A percentile compares a stretch with the other conserved stretches of the same genome.
Conservation (phyloP, 2,113 vertebrate genomes). For the Telmatochromis sp. region DNA sequence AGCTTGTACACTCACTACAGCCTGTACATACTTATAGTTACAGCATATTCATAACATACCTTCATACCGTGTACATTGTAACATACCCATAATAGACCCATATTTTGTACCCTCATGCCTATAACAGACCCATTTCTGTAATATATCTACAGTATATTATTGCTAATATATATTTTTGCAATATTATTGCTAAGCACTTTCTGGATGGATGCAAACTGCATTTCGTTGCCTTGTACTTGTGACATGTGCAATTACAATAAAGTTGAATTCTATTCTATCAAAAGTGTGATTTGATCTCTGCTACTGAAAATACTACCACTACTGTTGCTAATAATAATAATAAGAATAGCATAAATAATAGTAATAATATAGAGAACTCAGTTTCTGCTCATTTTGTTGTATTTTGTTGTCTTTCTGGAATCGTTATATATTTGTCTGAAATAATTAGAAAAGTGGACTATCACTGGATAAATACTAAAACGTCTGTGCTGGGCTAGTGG, state of each 20-base stretch:
- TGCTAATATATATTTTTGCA: too few relatives aligned
- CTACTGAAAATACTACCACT: background rate
- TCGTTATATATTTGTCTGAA: background rate
- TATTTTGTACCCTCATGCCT: too few relatives aligned
- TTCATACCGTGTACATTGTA: fast-evolving
- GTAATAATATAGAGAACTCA: background rate
- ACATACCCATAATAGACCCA: too few relatives aligned
- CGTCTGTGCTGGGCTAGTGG: background rate
- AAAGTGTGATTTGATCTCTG: background rate
- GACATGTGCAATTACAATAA: background rate
- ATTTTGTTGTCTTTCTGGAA: background rate
- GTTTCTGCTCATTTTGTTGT: background rate
- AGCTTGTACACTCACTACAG: too few relatives aligned
- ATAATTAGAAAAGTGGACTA: background rate
- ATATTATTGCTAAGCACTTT: background rate
- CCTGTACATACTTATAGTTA: too few relatives aligned
- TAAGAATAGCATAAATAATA: background rate
- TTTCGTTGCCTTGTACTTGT: background rate
- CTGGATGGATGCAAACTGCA: background rate
- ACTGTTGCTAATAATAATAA: background rate
- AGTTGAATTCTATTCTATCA: background rate
- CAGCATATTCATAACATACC: too few relatives aligned
- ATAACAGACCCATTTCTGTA: too few relatives aligned
- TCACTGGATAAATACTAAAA: background rate
- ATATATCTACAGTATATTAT: too few relatives aligned